Percentiles rank a stretch among this genome's conserved stretches.
Evolutionary conservation across 2,797 vertebrate species (phyloP).

Genomic region (Hydrophis major): DNA sequence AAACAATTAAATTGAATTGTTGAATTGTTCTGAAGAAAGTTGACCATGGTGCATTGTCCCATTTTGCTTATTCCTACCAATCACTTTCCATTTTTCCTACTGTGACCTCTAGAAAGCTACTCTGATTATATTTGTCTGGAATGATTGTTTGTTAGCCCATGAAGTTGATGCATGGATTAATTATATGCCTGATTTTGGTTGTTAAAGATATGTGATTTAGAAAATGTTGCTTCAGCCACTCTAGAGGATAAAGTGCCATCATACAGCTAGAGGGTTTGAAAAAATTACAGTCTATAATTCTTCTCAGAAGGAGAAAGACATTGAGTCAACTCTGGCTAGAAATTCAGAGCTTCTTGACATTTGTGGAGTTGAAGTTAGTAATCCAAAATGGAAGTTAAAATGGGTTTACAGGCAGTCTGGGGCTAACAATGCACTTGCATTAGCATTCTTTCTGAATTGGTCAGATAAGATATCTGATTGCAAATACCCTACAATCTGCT

Average conservation of each 20-base stretch:
- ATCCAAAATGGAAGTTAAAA: background rate
- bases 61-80: background rate
- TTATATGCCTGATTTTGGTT: background rate
- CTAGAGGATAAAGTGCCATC: background rate
- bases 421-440: background rate
- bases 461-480: background rate
- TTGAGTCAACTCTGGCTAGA: background rate
- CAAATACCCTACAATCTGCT: background rate
- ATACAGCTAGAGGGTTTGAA: background rate
- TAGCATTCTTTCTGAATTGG: background rate
- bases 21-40: too few relatives aligned
- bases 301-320: background rate
- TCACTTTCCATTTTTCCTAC: background rate
- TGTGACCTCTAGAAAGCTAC: background rate
- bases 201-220: background rate
- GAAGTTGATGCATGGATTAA: background rate
- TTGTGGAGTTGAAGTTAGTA: background rate
- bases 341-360: background rate
- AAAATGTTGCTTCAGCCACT: background rate
- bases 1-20: too few relatives aligned
- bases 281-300: background rate
- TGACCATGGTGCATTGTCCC: too few relatives aligned
- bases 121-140: background rate
- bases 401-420: background rate
- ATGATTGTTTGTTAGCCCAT: background rate